phyloP scores from a whole-genome alignment of 2,888 invertebrate species.

The Pseudococcus longispinus region DNA sequence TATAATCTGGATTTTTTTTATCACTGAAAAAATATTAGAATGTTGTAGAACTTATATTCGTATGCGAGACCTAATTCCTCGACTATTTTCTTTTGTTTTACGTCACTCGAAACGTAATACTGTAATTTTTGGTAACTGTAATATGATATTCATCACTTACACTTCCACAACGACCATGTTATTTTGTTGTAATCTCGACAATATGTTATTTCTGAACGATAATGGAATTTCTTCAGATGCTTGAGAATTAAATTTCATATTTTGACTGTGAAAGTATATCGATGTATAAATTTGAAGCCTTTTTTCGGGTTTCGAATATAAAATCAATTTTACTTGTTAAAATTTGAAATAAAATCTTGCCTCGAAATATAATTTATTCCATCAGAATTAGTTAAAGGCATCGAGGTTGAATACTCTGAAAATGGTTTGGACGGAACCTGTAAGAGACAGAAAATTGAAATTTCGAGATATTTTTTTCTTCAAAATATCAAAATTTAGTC shows the following conservation, averaged over 20 bases:
- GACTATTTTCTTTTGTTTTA: not conserved
- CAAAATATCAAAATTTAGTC: not conserved
- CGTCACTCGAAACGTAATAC: not conserved
- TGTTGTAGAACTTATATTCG: not conserved
- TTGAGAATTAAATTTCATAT: not conserved
- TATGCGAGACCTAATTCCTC: not conserved
- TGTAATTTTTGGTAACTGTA: not conserved
- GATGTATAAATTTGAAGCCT: not conserved
- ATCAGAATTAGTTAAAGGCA: not conserved
- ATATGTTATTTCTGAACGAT: constrained; percentile 43
- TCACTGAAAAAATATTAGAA: constrained; percentile 49
- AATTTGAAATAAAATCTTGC: constrained; percentile 34
- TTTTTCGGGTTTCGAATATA: not conserved
- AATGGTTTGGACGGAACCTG: not conserved
- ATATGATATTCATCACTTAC: not conserved
- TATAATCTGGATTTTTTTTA: constrained; percentile 46
- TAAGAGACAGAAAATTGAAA: not conserved
- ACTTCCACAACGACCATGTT: constrained; percentile 50
- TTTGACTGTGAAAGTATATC: not conserved
- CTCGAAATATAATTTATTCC: constrained; percentile 41
- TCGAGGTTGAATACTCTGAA: not conserved
- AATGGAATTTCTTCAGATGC: constrained; percentile 51
- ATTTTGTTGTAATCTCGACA: constrained; percentile 42
- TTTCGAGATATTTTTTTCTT: not conserved
- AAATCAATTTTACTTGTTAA: constrained; percentile 23